These are phyloP conservation scores for Cacatua alba DNA, from an alignment of 2,113 vertebrate genomes.

Conservation along the genomic window DNA sequence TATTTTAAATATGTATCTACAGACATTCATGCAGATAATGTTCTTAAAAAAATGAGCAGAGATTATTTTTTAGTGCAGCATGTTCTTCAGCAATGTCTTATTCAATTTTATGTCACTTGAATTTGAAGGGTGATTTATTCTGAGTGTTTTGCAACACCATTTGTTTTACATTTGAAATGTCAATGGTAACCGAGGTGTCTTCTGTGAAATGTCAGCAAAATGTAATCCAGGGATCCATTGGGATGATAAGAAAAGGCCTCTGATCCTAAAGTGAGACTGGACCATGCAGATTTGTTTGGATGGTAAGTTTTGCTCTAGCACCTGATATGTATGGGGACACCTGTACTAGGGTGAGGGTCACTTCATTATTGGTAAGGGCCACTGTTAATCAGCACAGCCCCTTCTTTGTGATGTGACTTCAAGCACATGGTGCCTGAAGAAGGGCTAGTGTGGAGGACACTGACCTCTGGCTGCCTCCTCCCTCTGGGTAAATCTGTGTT, in stretches of 20 bases:
- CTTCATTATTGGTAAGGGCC: neutral
- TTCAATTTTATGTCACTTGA: neutral
- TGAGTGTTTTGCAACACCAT: neutral
- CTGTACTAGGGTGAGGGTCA: neutral
- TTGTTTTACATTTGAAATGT: constrained; percentile 22
- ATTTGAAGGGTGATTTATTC: neutral
- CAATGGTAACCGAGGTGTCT: neutral
- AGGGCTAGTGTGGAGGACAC: neutral
- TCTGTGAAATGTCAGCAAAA: neutral
- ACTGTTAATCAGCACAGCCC: neutral
- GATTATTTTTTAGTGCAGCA: neutral
- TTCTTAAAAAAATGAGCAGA: neutral
- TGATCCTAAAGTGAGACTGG: neutral
- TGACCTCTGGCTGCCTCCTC: neutral
- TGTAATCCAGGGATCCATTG: neutral
- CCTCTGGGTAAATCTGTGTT: neutral
- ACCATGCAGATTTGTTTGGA: accelerated
- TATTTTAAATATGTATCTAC: neutral
- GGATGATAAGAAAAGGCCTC: neutral
- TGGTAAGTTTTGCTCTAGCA: neutral
- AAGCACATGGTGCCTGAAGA: neutral
- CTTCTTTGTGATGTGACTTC: neutral
- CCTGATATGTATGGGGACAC: accelerated
- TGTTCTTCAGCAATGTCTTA: neutral
- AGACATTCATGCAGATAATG: neutral